Percentiles rank a stretch among this genome's conserved stretches.
These are phyloP conservation scores for Melanchra persicariae DNA, from an alignment of 2,888 invertebrate genomes.

Conservation along the genomic window DNA sequence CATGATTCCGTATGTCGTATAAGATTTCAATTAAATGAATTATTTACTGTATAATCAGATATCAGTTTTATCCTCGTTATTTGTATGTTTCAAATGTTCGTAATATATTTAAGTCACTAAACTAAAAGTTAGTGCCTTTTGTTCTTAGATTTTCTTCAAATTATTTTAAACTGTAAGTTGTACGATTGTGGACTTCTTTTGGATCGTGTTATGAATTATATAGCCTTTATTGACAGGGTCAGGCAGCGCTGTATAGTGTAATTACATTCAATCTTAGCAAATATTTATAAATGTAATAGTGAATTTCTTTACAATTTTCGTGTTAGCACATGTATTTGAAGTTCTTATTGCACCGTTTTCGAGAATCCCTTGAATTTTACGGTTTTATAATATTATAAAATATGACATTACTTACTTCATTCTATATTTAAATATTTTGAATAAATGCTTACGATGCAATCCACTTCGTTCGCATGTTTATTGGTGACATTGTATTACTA, in stretches of 20 bases:
- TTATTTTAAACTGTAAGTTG: constrained; percentile 59
- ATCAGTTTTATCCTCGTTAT: constrained; percentile 55
- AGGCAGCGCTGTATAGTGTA: constrained; percentile 85
- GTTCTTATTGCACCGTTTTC: constrained; percentile 82
- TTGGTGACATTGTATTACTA: constrained; percentile 65
- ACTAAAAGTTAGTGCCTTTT: constrained; percentile 73
- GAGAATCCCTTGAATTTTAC: constrained; percentile 76
- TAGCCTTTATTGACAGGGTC: constrained; percentile 90
- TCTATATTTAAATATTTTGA: constrained; percentile 69
- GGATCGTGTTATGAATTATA: constrained; percentile 70
- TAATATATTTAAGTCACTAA: constrained; percentile 61
- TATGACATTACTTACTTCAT: constrained; percentile 63
- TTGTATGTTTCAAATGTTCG: constrained; percentile 55
- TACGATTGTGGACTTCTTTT: constrained; percentile 61
- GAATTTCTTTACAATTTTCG: constrained; percentile 82
- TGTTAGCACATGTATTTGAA: constrained; percentile 85
- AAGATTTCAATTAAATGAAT: constrained; percentile 42
- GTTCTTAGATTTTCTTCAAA: constrained; percentile 63
- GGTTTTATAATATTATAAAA: constrained; percentile 71
- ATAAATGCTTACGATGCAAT: constrained; percentile 65
- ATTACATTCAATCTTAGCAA: constrained; percentile 85
- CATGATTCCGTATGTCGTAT: constrained; percentile 32
- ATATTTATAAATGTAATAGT: constrained; percentile 85
- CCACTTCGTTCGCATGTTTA: constrained; percentile 63
- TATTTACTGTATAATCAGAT: constrained; percentile 45